Evolutionary conservation across 2,888 invertebrate genomes (phyloP), one percentile per base, ranked within the genome.

Genomic region (Myopa testacea): DNA sequence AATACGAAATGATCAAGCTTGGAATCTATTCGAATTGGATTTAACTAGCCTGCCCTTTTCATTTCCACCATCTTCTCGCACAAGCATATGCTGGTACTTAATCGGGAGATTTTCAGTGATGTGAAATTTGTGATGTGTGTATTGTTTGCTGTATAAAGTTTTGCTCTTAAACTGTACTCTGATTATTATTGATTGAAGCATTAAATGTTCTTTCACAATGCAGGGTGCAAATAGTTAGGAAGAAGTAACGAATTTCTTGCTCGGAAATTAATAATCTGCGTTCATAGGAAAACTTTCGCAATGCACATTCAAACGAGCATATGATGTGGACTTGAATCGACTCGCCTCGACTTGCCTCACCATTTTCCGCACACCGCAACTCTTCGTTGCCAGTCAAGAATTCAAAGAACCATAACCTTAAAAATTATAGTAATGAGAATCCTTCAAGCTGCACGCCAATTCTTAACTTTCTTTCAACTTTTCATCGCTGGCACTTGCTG

Each of bases 241-340:
- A 84, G 85, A 85, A 85, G 85, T 84, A 84, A 83, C 85, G 84
- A 86, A 86, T 85, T 85, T 85, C 86, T 85, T 83, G 80, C 83
- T 84, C 83, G 86, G 85, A 86, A 86, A 86, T 86, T 85, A 86
- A 85, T 85, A 85, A 85, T 85, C 84, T 81, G 83, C 82, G 83
- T 84, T 84, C 82, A 84, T 82, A 84, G 81, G 82, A 82, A 83
- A 85, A 86, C 82, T 86, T 86, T 83, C 72, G 52, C 52, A 26
- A 50, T 74, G 55, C 63, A 74, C 63, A 45, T 50, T 19, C 72
- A 67, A 14, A 67, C 55, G 26, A 26, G 26, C 19, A 38, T 45
- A 68, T 68, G 26, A 34, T 69, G 52, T 60, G 45, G 50, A 50
- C 50, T 50, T 14, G 50, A 14, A 14, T 14, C 10, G 10, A 50